Evolutionary conservation across 2,113 vertebrate species (phyloP).

Genomic region (Peromyscus californicus): DNA sequence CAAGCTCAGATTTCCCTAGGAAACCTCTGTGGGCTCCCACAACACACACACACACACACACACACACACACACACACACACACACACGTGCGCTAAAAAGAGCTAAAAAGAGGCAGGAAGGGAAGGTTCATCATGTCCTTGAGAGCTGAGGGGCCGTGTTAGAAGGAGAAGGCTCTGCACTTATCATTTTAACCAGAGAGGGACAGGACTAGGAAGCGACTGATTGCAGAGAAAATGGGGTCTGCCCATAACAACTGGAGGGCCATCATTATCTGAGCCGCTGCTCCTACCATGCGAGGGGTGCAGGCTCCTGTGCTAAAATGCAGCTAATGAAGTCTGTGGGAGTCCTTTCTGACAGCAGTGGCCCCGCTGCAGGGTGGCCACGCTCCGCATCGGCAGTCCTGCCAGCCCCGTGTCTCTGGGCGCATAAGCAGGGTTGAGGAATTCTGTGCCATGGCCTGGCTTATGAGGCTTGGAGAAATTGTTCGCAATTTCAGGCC

Average conservation of each 20-base stretch:
- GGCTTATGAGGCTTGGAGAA: slow-evolving; percentile 68
- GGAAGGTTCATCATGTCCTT: background rate
- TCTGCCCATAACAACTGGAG: slow-evolving; percentile 42
- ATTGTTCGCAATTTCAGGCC: slow-evolving; percentile 76
- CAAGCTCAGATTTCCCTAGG: no score
- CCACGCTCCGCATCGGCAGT: slow-evolving; percentile 48
- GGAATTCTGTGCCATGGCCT: slow-evolving; percentile 73
- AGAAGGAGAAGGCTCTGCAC: background rate
- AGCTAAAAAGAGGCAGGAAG: background rate
- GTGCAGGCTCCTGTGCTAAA: background rate
- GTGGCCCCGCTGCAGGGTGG: background rate
- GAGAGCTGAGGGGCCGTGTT: background rate
- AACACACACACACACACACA: background rate
- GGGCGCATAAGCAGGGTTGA: slow-evolving; percentile 65
- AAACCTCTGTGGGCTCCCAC: no score
- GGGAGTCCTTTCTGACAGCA: slow-evolving; percentile 61
- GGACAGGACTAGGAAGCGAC: slow-evolving; percentile 25
- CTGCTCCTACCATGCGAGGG: background rate
- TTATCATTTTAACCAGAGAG: slow-evolving; percentile 44
- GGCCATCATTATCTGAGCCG: slow-evolving; percentile 32
- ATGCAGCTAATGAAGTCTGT: slow-evolving; percentile 42
- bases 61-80: background rate
- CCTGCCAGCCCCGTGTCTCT: background rate
- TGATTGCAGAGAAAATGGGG: slow-evolving; percentile 54
- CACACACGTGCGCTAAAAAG: background rate